A percentile compares a stretch with the other conserved stretches of the same genome.
Conservation (phyloP, 2,113 vertebrate species). For the Alligator sinensis region DNA sequence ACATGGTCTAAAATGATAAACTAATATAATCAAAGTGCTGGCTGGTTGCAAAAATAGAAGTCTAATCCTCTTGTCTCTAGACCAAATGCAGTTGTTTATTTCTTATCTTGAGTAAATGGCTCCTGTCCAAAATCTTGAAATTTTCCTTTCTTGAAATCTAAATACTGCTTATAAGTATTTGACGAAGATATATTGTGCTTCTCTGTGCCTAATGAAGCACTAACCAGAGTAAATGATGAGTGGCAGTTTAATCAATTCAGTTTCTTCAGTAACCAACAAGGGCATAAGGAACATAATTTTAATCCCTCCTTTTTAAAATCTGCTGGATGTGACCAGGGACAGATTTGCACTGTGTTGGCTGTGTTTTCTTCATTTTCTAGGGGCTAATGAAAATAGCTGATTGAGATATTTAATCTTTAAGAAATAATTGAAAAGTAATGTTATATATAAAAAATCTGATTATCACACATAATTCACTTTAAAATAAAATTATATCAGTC, state of each 20-base stretch:
- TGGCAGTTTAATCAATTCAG: constrained; percentile 80
- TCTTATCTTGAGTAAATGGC: constrained; percentile 10
- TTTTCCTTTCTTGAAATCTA: constrained; percentile 47
- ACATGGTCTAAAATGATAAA: background rate
- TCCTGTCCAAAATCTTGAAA: constrained; percentile 17
- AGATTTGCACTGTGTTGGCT: constrained; percentile 15
- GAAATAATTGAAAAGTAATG: background rate
- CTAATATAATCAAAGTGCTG: background rate
- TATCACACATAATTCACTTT: background rate
- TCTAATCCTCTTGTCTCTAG: constrained; percentile 1
- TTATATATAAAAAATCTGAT: background rate
- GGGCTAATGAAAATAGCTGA: background rate
- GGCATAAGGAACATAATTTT: constrained; percentile 76
- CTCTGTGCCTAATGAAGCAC: constrained; percentile 81
- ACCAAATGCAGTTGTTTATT: constrained; percentile 10
- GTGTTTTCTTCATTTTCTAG: constrained; percentile 11
- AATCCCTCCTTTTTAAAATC: constrained; percentile 71
- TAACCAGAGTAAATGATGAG: constrained; percentile 79
- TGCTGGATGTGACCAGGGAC: constrained; percentile 58
- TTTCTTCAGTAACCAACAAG: constrained; percentile 67
- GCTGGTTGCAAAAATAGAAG: background rate
- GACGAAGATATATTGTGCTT: constrained; percentile 78
- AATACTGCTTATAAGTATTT: constrained; percentile 64
- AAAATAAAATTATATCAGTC: background rate
- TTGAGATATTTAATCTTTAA: background rate